Evolutionary conservation across 2,888 invertebrate genomes (phyloP).

Genomic region (Drosophila lutescens): DNA sequence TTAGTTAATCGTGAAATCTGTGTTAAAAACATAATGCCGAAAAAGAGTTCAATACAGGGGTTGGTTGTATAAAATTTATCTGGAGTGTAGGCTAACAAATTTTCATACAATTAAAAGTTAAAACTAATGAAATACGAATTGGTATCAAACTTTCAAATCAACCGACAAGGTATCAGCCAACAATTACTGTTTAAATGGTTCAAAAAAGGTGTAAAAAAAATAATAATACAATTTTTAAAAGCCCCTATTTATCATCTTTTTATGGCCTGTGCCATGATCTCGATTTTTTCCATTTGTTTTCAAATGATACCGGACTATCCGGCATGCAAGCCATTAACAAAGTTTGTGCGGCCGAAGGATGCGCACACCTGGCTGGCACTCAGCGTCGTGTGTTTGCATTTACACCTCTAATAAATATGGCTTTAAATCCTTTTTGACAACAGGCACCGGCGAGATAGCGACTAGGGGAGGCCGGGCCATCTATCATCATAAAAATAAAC

Average conservation of each 20-base stretch:
- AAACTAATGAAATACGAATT: no score
- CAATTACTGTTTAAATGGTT: neutral
- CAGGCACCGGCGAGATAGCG: constrained; percentile 41
- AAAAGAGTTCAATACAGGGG: neutral
- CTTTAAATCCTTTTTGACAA: constrained; percentile 56
- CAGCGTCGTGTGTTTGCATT: constrained; percentile 23
- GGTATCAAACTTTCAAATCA: no score
- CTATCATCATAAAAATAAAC: constrained; percentile 72
- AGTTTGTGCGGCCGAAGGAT: neutral
- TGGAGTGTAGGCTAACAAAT: neutral
- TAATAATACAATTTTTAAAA: neutral
- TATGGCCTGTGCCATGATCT: constrained; percentile 11
- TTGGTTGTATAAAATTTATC: neutral
- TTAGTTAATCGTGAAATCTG: neutral
- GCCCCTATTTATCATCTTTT: constrained; percentile 21
- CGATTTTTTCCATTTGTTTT: constrained; percentile 7
- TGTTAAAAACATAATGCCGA: neutral
- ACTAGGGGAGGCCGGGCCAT: constrained; percentile 52
- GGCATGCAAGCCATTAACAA: constrained; percentile 8
- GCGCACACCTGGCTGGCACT: constrained; percentile 4
- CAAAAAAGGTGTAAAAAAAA: neutral
- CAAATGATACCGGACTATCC: neutral
- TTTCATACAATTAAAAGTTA: neutral
- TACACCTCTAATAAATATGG: constrained; percentile 68
- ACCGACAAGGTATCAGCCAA: no score